Conservation (phyloP, 2,888 invertebrate species). For the Aporophyla nigra region DNA sequence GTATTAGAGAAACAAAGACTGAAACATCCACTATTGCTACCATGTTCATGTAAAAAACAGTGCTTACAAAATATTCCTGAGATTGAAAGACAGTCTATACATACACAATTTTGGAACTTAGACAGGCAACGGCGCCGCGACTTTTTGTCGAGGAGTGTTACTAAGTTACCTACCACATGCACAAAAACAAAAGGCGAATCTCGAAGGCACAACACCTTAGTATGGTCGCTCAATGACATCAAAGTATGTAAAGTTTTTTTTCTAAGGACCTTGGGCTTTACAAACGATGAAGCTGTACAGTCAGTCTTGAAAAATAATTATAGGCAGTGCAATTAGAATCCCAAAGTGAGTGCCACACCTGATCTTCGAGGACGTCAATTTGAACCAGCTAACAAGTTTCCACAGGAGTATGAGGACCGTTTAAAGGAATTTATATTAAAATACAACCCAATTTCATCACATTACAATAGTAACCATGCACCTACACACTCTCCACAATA, state of each 20-base stretch:
- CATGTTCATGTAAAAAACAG: slow-evolving; percentile 21
- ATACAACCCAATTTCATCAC: background rate
- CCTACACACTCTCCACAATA: background rate
- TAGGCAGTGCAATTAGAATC: no score
- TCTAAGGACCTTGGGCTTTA: slow-evolving; percentile 27
- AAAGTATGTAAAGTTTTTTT: background rate
- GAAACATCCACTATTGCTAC: slow-evolving; percentile 24
- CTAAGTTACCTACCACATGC: slow-evolving; percentile 4
- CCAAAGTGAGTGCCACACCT: background rate
- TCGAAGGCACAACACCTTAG: slow-evolving; percentile 26
- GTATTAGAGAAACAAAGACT: slow-evolving; percentile 14
- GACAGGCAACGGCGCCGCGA: slow-evolving; percentile 11
- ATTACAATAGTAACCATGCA: background rate
- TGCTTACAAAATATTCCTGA: slow-evolving; percentile 4
- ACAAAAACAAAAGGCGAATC: slow-evolving; percentile 26
- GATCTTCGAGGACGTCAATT: background rate
- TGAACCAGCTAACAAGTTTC: no score
- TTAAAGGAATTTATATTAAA: background rate
- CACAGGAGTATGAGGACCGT: background rate
- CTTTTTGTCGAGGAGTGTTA: slow-evolving; percentile 3
- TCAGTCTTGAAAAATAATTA: slow-evolving; percentile 1
- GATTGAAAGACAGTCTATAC: slow-evolving; percentile 15
- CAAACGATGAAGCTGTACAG: slow-evolving; percentile 26
- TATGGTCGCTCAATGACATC: background rate
- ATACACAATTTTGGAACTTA: slow-evolving; percentile 10